A percentile compares a stretch with the other conserved stretches of the same genome.
Evolutionary conservation across 2,113 vertebrate species (phyloP).

Genomic region (Macaca fascicularis): DNA sequence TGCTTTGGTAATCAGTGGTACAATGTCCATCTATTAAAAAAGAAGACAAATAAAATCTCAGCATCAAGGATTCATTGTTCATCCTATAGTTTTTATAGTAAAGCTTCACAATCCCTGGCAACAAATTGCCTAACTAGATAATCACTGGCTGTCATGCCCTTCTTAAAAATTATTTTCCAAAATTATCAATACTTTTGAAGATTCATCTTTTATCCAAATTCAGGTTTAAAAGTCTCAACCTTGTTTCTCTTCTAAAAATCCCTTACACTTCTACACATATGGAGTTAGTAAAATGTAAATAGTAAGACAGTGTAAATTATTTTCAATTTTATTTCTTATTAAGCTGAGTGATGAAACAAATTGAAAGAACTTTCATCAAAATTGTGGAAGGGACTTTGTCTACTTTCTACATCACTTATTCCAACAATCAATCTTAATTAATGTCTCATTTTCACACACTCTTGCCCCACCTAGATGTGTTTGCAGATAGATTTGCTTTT

Average conservation of each 20-base stretch:
- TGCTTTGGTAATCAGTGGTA: conserved; percentile 96
- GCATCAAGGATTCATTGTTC: not conserved
- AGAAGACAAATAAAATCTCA: conserved; percentile 66
- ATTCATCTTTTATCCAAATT: not conserved
- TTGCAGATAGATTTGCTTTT: not conserved
- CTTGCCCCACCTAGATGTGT: not conserved
- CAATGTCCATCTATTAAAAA: conserved; percentile 92
- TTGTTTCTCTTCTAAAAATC: conserved; percentile 9
- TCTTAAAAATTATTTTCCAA: no score
- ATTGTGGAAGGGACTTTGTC: not conserved
- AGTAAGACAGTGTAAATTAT: not conserved
- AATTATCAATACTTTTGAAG: no score
- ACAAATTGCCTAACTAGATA: not conserved
- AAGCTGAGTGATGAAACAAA: not conserved
- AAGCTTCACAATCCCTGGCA: not conserved
- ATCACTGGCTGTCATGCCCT: no score
- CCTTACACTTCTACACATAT: not conserved
- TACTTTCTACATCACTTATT: not conserved
- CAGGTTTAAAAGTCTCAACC: not conserved
- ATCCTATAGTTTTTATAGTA: not conserved
- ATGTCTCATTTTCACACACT: not conserved
- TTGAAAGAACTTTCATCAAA: not conserved
- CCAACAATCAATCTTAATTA: not conserved
- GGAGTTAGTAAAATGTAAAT: not conserved
- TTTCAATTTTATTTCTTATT: conserved; percentile 27